Conservation (phyloP, 2,113 vertebrate genomes). For the Dicrurus megarhynchus region DNA sequence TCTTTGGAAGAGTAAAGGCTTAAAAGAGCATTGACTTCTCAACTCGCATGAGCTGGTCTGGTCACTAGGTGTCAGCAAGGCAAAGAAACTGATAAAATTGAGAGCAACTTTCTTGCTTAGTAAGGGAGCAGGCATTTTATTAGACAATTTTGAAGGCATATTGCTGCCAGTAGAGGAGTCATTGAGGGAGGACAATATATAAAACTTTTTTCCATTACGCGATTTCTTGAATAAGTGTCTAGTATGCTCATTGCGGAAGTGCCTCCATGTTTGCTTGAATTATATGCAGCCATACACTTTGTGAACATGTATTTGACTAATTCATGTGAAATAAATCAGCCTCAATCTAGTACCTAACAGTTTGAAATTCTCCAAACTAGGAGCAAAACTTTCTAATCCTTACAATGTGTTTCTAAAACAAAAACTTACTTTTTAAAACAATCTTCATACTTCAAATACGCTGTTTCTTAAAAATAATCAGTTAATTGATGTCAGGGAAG, state of each 20-base stretch:
- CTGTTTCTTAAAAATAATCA: neutral
- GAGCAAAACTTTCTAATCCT: neutral
- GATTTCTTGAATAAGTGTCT: neutral
- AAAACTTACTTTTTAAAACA: neutral
- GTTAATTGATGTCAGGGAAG: neutral
- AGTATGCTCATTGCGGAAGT: neutral
- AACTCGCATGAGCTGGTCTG: neutral
- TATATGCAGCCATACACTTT: neutral
- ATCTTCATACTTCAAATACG: neutral
- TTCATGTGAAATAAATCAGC: neutral
- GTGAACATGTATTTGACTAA: neutral
- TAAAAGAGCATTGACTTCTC: neutral
- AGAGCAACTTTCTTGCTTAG: neutral
- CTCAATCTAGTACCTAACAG: neutral
- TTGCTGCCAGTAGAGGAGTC: neutral
- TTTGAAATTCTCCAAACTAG: neutral
- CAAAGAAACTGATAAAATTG: neutral
- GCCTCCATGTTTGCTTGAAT: neutral
- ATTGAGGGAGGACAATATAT: neutral
- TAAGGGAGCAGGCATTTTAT: neutral
- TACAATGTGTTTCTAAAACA: neutral
- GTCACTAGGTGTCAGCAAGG: constrained; percentile 48
- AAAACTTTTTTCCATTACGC: neutral
- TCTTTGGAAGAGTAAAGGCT: neutral
- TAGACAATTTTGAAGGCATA: neutral